These are phyloP conservation scores for Tetrao urogallus DNA, from an alignment of 2,113 vertebrate genomes.

Conservation along the genomic window DNA sequence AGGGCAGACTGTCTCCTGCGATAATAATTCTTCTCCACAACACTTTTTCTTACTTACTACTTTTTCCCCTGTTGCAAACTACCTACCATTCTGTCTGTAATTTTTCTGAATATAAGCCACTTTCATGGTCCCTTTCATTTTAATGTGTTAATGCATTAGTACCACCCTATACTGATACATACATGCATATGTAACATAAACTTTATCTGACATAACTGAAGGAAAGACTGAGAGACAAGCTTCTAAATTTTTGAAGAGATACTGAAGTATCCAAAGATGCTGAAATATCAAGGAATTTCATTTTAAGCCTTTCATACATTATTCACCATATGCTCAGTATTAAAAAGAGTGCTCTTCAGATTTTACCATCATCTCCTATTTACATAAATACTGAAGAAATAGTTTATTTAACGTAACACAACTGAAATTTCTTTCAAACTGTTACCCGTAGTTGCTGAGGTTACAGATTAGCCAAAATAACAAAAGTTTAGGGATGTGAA, in stretches of 20 bases:
- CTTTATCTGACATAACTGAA: background rate
- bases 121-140: background rate
- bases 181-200: background rate
- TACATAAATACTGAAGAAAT: background rate
- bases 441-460: background rate
- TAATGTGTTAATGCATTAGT: background rate
- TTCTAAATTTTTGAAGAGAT: background rate
- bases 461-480: background rate
- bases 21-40: background rate
- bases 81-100: background rate
- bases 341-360: background rate
- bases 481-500: background rate
- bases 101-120: background rate
- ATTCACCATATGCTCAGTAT: background rate
- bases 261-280: background rate
- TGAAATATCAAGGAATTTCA: background rate
- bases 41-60: conserved; percentile 28
- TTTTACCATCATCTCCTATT: background rate
- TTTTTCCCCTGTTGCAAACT: background rate
- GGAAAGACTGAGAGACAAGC: background rate
- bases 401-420: background rate
- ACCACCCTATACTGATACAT: background rate
- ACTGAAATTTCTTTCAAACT: background rate
- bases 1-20: conserved; percentile 52
- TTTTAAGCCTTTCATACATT: background rate